Evolutionary conservation across 2,888 invertebrate genomes (phyloP).

Genomic region (Cyrtodaria siliqua): DNA sequence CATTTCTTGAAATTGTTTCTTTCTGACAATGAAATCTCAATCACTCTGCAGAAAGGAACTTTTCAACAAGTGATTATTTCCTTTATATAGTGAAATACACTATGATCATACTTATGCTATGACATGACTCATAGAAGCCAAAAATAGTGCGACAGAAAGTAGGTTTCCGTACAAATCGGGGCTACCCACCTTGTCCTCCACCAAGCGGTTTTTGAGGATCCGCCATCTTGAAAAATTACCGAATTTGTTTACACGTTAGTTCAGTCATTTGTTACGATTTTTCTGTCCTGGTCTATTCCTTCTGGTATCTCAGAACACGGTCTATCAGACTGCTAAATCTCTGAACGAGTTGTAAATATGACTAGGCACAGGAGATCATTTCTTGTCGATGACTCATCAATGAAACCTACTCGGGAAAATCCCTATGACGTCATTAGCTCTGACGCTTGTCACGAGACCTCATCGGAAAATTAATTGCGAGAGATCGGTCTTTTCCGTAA

Average conservation of each 20-base stretch:
- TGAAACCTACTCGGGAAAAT: conserved; percentile 83
- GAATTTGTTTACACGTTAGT: conserved; percentile 50
- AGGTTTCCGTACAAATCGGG: conserved; percentile 62
- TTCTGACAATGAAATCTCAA: too few species aligned
- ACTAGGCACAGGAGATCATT: conserved; percentile 80
- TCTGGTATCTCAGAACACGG: conserved; percentile 36
- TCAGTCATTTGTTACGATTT: conserved; percentile 56
- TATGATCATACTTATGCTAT: conserved; percentile 35
- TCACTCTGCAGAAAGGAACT: too few species aligned
- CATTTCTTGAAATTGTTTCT: too few species aligned
- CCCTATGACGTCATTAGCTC: conserved; percentile 81
- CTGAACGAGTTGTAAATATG: conserved; percentile 60
- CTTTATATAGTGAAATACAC: conserved; percentile 48
- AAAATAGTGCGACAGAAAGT: conserved; percentile 73
- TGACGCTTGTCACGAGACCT: conserved; percentile 56
- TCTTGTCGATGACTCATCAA: conserved; percentile 83
- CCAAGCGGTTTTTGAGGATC: conserved; percentile 76
- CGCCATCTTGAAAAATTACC: conserved; percentile 82
- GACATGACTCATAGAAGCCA: conserved; percentile 74
- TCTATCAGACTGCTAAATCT: conserved; percentile 46
- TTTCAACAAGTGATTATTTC: conserved; percentile 40
- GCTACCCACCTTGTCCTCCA: conserved; percentile 77
- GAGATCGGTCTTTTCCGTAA: too few species aligned
- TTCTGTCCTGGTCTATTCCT: conserved; percentile 37
- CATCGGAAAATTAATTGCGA: too few species aligned